phyloP scores from a whole-genome alignment of 2,797 vertebrate genomes.

The Sebastes hubbsi region DNA sequence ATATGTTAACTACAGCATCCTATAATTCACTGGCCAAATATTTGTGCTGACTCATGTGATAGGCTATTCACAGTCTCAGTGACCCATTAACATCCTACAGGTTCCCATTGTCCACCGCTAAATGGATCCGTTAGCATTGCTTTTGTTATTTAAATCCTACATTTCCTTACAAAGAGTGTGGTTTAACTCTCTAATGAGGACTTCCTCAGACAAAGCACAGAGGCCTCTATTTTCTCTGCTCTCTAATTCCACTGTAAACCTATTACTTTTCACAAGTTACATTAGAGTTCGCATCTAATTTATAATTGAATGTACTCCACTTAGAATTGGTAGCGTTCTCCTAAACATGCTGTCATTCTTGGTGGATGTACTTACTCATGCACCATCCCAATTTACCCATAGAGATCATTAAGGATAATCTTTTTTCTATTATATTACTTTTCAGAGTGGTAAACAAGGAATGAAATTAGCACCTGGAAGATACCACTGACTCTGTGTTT shows the following conservation, averaged over 20 bases:
- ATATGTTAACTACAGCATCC: conserved; percentile 47
- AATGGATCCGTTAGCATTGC: conserved; percentile 79
- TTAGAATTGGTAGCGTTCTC: not conserved
- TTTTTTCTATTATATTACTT: not conserved
- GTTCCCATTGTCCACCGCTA: conserved; percentile 78
- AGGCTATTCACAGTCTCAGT: conserved; percentile 82
- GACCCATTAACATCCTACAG: conserved; percentile 82
- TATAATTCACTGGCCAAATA: conserved; percentile 82
- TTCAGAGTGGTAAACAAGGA: not conserved
- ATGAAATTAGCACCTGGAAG: no score
- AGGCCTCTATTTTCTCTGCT: conserved; percentile 71
- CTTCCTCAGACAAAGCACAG: conserved; percentile 67
- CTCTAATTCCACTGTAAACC: conserved; percentile 60
- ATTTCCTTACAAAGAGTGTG: conserved; percentile 81
- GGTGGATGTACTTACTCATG: not conserved
- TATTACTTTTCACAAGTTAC: conserved; percentile 6
- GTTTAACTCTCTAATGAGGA: conserved; percentile 86
- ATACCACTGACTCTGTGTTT: no score
- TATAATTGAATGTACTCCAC: not conserved
- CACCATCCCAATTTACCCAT: not conserved
- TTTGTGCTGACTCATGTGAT: conserved; percentile 86
- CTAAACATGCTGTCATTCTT: not conserved
- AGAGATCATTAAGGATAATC: not conserved
- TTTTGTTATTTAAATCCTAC: conserved; percentile 84
- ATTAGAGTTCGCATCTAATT: conserved; percentile 3